These are phyloP conservation scores for Caenorhabditis angaria DNA, from an alignment of 2,888 invertebrate species.

Conservation along the genomic window DNA sequence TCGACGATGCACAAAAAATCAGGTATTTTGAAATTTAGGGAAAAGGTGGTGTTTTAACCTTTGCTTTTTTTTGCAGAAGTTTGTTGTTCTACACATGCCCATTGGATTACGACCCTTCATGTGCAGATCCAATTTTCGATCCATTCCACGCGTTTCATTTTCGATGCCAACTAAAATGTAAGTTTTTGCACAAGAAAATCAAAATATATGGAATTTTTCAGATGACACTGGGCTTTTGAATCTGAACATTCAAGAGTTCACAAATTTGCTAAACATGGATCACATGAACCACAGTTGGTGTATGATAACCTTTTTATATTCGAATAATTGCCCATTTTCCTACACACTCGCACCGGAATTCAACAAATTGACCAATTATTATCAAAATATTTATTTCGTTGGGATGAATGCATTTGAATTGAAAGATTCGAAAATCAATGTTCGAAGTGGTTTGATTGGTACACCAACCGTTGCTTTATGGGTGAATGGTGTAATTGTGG, in stretches of 20 bases:
- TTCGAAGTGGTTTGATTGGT: slow-evolving; percentile 89
- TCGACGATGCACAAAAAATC: background rate
- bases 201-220: slow-evolving; percentile 10
- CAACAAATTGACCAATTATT: slow-evolving; percentile 87
- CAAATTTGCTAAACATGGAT: slow-evolving; percentile 30
- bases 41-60: slow-evolving; percentile 11
- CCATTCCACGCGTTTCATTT: slow-evolving; percentile 23
- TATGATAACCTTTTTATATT: slow-evolving; percentile 79
- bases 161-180: slow-evolving; percentile 22
- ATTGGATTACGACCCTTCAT: slow-evolving; percentile 14
- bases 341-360: slow-evolving; percentile 88
- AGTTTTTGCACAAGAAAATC: background rate
- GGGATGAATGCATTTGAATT: slow-evolving; percentile 85
- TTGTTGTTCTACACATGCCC: slow-evolving; percentile 20
- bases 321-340: slow-evolving; percentile 88
- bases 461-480: slow-evolving; percentile 88
- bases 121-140: slow-evolving; percentile 28
- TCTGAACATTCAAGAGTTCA: slow-evolving; percentile 20
- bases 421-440: slow-evolving; percentile 79
- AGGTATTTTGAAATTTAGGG: background rate
- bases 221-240: slow-evolving; percentile 12
- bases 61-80: slow-evolving; percentile 2
- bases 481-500: slow-evolving; percentile 86
- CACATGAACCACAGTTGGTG: slow-evolving; percentile 31
- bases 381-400: slow-evolving; percentile 85